A percentile compares a stretch with the other conserved stretches of the same genome.
Conservation (phyloP, 2,888 invertebrate species). For the Eristalis arbustorum region DNA sequence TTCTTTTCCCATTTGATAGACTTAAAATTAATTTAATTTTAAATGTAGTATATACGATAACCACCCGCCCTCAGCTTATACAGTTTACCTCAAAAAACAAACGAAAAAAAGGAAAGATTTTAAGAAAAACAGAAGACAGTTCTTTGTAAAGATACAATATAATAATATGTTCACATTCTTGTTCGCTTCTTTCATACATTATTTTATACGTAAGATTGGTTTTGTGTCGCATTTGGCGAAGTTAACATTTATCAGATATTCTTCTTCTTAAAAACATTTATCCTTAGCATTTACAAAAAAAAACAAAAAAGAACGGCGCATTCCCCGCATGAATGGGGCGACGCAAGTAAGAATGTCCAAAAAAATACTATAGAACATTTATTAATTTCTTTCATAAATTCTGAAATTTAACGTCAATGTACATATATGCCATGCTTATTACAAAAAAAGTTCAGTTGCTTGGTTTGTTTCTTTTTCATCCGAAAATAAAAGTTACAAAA, state of each 20-base stretch:
- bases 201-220: neutral
- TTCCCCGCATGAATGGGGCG: neutral
- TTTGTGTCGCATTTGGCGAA: neutral
- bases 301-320: neutral
- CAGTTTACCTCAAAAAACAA: slow-evolving; percentile 33
- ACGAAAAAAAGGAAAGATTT: neutral
- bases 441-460: slow-evolving; percentile 21
- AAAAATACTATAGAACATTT: slow-evolving; percentile 27
- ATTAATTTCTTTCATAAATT: neutral
- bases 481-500: neutral
- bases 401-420: slow-evolving; percentile 48
- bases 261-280: slow-evolving; percentile 1
- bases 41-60: slow-evolving; percentile 44
- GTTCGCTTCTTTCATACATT: slow-evolving; percentile 4
- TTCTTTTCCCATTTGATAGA: slow-evolving; percentile 12
- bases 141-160: slow-evolving; percentile 48
- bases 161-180: slow-evolving; percentile 49
- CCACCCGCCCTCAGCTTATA: slow-evolving; percentile 29
- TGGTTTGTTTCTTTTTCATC: neutral
- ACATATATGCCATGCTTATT: slow-evolving; percentile 37
- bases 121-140: neutral
- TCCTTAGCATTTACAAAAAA: slow-evolving; percentile 5
- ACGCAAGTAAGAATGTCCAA: neutral
- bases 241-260: slow-evolving; percentile 6
- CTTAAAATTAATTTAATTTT: slow-evolving; percentile 58